Base-by-base conservation (phyloP, 2,888 invertebrate species). In the Notodonta dromedarius region DNA sequence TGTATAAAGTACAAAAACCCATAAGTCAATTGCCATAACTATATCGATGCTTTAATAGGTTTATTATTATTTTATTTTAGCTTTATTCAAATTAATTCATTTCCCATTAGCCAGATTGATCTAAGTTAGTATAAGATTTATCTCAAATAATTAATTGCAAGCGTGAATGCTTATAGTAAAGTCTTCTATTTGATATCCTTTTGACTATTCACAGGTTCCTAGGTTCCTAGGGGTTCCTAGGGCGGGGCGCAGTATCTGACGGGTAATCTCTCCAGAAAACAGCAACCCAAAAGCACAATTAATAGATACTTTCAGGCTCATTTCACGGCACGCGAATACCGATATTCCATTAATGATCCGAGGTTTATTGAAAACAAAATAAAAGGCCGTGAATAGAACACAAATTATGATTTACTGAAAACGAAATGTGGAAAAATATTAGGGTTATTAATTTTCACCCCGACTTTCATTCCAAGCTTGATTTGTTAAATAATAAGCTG, bases 211-310 rank as follows among this genome's bases (percentile, higher is more conserved):
- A 32, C 9, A 35, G 53, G 12, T n/a, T n/a, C n/a, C n/a, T n/a
- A n/a, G n/a, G n/a, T n/a, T n/a, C n/a, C n/a, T n/a, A n/a, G n/a
- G n/a, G n/a, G 35, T 35, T 35, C 35, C n/a, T 3, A 7, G 51
- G 24, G 24, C 51, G 54, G 13, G 54, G 39, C 54, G 54, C 54
- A 39, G 54, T 50, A 50, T 52, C 52, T 52, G 24, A 24, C 52
- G 52, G 32, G 32, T 52, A 52, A 52, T 52, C 55, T 55, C 14
- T 7, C 16, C 14, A 32, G 14, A 55, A 55, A 55, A n/a, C 24
- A 24, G 55, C 55, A 40, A 4, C 40, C 32, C n/a, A 39, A 40
- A 16, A 54, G 55, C 39, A 2, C n/a, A 55, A 40, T 55, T 40
- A 55, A 40, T n/a, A n/a, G n/a, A n/a, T 40, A 40, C 24, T 24